Evolutionary conservation across 2,888 invertebrate genomes (phyloP).

Genomic region (Dicyrtomina minuta): DNA sequence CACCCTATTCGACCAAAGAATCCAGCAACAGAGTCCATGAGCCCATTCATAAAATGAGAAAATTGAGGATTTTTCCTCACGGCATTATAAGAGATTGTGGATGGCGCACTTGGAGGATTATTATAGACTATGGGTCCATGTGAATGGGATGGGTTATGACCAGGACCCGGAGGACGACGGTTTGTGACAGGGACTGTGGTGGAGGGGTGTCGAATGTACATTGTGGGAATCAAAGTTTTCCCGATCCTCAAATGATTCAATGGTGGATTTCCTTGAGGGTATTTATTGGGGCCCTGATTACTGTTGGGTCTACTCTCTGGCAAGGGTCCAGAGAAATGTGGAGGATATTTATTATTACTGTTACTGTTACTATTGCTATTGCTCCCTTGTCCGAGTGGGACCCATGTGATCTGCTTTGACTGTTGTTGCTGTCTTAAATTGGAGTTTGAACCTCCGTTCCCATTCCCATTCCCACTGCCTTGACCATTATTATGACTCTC

Average conservation of each 20-base stretch:
- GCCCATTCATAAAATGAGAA: constrained; percentile 48
- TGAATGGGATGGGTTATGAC: not conserved
- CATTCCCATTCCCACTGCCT: no score
- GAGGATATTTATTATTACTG: constrained; percentile 10
- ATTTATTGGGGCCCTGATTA: not conserved
- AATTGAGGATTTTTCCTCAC: constrained; percentile 23
- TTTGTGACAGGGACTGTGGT: constrained; percentile 11
- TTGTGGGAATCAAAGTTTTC: constrained; percentile 18
- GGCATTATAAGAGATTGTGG: constrained; percentile 17
- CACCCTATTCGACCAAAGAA: constrained; percentile 42
- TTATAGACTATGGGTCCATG: not conserved
- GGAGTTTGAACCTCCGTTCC: not conserved
- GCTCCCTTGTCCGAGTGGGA: constrained; percentile 9
- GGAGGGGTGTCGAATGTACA: constrained; percentile 14
- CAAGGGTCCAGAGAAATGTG: not conserved
- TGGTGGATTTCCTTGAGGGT: not conserved
- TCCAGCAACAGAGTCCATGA: constrained; percentile 52
- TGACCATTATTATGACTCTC: no score
- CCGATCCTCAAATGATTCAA: constrained; percentile 23
- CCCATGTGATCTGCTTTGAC: constrained; percentile 14
- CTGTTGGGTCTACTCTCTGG: not conserved
- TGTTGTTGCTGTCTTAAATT: constrained; percentile 11
- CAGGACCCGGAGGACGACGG: constrained; percentile 8
- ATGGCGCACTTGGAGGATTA: not conserved
- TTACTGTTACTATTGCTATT: not conserved